These are phyloP conservation scores for Drosophila atripex DNA, from an alignment of 2,888 invertebrate species.

Conservation along the genomic window DNA sequence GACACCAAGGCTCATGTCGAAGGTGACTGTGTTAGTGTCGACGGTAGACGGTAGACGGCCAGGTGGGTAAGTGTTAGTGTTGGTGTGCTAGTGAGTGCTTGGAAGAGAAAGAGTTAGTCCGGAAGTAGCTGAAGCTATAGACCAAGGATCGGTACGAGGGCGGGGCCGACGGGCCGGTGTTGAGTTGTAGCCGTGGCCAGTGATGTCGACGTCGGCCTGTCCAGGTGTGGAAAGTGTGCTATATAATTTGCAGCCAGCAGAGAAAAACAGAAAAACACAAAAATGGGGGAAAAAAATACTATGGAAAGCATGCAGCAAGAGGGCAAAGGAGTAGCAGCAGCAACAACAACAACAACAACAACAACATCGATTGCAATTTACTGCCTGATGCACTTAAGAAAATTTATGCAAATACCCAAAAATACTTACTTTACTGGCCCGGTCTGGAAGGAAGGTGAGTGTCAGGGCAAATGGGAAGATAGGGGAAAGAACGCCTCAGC, in stretches of 20 bases:
- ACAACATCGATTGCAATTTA: slow-evolving; percentile 81
- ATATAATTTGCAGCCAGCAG: slow-evolving; percentile 73
- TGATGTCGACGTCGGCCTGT: slow-evolving; percentile 74
- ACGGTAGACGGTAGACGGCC: neutral
- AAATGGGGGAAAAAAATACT: slow-evolving; percentile 18
- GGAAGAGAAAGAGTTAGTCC: slow-evolving; percentile 35
- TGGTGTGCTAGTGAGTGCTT: neutral
- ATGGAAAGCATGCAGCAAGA: slow-evolving; percentile 65
- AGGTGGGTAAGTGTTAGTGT: too few relatives aligned
- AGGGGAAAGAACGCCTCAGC: slow-evolving; percentile 58
- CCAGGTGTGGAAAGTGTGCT: slow-evolving; percentile 80
- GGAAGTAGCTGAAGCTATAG: slow-evolving; percentile 45
- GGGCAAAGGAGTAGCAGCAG: slow-evolving; percentile 41
- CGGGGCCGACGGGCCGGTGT: slow-evolving; percentile 48
- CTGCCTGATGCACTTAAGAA: slow-evolving; percentile 82
- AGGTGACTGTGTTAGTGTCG: slow-evolving; percentile 62
- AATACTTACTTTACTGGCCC: slow-evolving; percentile 78
- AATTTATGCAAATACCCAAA: slow-evolving; percentile 83
- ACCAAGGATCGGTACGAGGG: slow-evolving; percentile 30
- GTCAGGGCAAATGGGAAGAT: neutral
- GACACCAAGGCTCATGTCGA: slow-evolving; percentile 81
- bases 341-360: slow-evolving; percentile 62
- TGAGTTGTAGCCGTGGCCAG: slow-evolving; percentile 71
- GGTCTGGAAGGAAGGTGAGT: slow-evolving; percentile 3
- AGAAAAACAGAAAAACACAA: slow-evolving; percentile 7